Conservation (phyloP, 1,140 invertebrate species). For the Apolygus lucorum region DNA sequence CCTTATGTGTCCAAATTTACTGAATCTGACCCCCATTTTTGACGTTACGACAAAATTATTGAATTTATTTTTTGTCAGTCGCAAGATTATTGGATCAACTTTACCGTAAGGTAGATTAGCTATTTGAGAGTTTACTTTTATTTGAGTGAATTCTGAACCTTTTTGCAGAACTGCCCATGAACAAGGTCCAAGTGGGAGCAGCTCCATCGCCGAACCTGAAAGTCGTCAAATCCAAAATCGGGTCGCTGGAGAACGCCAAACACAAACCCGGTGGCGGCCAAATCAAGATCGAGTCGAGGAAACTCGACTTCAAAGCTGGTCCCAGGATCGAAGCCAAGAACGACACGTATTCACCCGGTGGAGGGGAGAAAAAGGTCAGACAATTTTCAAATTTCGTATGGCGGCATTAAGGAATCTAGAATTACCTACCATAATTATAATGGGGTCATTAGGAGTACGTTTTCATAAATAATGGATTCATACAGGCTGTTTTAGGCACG, state of each 20-base stretch:
- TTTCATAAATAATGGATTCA: too few species aligned
- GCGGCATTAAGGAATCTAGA: not conserved
- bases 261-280: constrained; percentile 88
- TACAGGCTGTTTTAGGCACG: too few species aligned
- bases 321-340: constrained; percentile 84
- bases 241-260: constrained; percentile 82
- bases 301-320: constrained; percentile 73
- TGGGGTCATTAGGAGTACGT: too few species aligned
- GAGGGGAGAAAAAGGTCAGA: constrained; percentile 86
- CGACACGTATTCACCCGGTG: constrained; percentile 76
- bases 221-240: constrained; percentile 85
- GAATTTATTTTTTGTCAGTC: too few species aligned
- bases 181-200: constrained; percentile 82
- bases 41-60: too few species aligned
- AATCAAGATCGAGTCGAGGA: constrained; percentile 80
- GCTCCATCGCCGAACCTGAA: constrained; percentile 86
- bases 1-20: too few species aligned
- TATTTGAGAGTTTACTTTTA: too few species aligned
- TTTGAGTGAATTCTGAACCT: too few species aligned
- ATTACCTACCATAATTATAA: too few species aligned
- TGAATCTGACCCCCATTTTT: too few species aligned
- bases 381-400: not conserved
- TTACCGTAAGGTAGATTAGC: too few species aligned
- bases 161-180: constrained; percentile 71
- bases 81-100: too few species aligned